Conservation (phyloP, 2,113 vertebrate species). For the Blennius ocellaris region DNA sequence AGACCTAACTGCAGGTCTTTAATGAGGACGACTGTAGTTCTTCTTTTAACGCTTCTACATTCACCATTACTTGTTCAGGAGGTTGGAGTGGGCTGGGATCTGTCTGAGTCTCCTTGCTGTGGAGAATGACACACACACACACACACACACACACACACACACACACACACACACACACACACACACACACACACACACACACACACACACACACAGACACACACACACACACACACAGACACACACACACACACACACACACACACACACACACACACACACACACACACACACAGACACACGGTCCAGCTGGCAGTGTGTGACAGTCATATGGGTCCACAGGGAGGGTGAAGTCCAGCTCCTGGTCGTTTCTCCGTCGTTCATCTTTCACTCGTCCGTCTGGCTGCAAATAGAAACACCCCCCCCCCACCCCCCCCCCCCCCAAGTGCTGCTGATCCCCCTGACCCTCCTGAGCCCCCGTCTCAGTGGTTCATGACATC, state of each 20-base stretch:
- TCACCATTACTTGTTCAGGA: no score
- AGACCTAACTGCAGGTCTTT: no score
- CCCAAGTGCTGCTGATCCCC: no score
- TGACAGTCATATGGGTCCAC: conserved; percentile 43
- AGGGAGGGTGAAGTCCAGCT: conserved; percentile 71
- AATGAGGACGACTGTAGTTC: no score
- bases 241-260: not conserved
- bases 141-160: no score
- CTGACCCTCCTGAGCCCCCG: no score
- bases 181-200: not conserved
- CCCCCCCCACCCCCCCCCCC: no score
- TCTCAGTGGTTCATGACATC: no score
- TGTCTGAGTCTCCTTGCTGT: no score
- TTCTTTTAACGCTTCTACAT: no score
- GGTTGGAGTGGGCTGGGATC: no score
- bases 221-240: not conserved
- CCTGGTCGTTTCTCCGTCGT: conserved; percentile 56
- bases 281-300: conserved; percentile 4
- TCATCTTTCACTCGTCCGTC: conserved; percentile 27
- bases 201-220: not conserved
- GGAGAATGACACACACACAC: no score
- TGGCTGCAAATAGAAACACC: conserved; percentile 80
- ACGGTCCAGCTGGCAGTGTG: conserved; percentile 19
- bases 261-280: conserved; percentile 8
- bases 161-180: not conserved